These are phyloP conservation scores for Bubalus kerabau DNA, from an alignment of 2,113 vertebrate species.

Conservation along the genomic window DNA sequence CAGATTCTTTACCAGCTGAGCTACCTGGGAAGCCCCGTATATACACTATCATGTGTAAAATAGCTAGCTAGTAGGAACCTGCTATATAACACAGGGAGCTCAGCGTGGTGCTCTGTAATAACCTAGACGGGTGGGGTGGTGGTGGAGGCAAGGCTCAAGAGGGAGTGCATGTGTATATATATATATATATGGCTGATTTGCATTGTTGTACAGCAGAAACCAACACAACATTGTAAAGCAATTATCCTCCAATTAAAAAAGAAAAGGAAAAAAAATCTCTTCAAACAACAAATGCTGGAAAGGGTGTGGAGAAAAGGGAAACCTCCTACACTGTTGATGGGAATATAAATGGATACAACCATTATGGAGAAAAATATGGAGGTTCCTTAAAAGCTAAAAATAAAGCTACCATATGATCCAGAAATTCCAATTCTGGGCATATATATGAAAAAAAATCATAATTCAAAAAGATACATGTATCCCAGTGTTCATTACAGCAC, in stretches of 20 bases:
- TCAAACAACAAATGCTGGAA: not conserved
- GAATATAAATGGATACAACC: not conserved
- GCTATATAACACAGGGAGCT: not conserved
- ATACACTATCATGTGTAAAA: not conserved
- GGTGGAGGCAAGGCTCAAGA: not conserved
- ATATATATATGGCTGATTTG: not conserved
- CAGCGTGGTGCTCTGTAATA: not conserved
- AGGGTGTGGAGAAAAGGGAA: not conserved
- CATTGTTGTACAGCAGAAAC: not conserved
- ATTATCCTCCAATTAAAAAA: not conserved
- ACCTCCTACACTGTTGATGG: not conserved
- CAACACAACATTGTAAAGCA: not conserved
- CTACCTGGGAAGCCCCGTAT: not conserved
- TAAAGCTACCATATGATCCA: not conserved
- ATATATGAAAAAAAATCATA: not conserved
- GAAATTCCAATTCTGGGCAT: not conserved
- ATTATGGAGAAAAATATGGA: not conserved
- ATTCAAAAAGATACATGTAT: not conserved
- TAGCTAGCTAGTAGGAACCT: not conserved
- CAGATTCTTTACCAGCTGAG: not conserved
- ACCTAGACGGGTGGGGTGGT: not conserved
- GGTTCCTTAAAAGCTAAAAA: not conserved
- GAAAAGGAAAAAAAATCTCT: not conserved
- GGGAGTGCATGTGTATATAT: not conserved
- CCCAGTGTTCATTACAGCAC: not conserved